These are phyloP conservation scores for Caerostris darwini DNA, from an alignment of 1,140 invertebrate species.

Conservation along the genomic window DNA sequence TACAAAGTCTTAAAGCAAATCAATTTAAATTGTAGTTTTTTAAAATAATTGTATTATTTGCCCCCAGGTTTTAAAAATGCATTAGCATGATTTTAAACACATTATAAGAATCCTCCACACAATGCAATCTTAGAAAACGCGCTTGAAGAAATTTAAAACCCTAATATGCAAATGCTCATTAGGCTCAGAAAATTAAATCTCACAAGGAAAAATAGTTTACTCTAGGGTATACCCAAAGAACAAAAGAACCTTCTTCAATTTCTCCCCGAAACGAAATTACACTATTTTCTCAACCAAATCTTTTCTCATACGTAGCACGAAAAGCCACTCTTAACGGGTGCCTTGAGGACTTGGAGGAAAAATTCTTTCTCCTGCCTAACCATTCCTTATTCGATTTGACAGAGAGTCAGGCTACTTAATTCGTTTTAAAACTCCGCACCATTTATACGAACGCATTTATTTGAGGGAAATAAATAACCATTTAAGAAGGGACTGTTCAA, in stretches of 20 bases:
- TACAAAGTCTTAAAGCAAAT: no score
- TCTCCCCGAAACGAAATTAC: background rate
- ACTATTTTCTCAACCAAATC: constrained; percentile 23
- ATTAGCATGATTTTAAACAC: no score
- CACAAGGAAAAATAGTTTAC: constrained; percentile 2
- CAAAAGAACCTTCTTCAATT: background rate
- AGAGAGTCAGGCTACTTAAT: background rate
- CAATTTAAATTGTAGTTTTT: no score
- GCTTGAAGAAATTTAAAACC: background rate
- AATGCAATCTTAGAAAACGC: no score
- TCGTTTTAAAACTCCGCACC: constrained; percentile 31
- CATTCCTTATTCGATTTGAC: constrained; percentile 34
- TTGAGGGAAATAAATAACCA: constrained; percentile 31
- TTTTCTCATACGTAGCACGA: background rate
- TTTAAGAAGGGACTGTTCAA: background rate
- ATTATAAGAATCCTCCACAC: no score
- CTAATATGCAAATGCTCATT: background rate
- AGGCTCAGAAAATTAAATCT: background rate
- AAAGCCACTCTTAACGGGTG: background rate
- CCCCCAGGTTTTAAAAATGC: no score
- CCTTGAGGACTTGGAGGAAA: background rate
- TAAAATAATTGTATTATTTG: no score
- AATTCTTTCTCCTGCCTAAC: constrained; percentile 1
- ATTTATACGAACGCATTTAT: background rate
- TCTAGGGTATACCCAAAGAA: background rate